Evolutionary conservation across 92 coral and sea anemone species (phyloP).

Genomic region (Siderastrea siderea): DNA sequence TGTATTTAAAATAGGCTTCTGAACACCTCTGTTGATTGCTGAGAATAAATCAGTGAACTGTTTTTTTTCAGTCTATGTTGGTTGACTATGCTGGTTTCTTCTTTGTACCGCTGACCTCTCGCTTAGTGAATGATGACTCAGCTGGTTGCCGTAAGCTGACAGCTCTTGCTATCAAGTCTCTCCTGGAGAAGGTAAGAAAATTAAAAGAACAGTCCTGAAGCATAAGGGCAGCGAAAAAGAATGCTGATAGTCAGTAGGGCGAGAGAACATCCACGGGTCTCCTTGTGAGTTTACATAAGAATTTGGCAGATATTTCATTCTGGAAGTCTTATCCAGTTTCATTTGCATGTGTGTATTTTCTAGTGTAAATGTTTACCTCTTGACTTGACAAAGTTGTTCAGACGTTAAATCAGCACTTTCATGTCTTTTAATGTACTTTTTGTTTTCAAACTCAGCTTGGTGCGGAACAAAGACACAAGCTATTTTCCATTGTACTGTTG

Average conservation of each 20-base stretch:
- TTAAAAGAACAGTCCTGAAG: not conserved
- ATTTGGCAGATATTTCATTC: too few species aligned
- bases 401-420: not conserved
- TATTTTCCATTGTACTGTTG: conserved; percentile 83
- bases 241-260: too few species aligned
- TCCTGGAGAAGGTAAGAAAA: conserved; percentile 81
- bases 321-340: too few species aligned
- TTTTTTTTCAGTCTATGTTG: conserved; percentile 66
- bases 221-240: too few species aligned
- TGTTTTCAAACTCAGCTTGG: conserved; percentile 75
- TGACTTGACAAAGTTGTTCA: not conserved
- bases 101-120: conserved; percentile 93
- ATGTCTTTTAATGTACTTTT: not conserved
- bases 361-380: not conserved
- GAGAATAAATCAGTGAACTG: not conserved
- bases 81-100: conserved; percentile 87
- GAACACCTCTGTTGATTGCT: not conserved
- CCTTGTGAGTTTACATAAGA: too few species aligned
- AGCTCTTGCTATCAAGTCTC: conserved; percentile 82
- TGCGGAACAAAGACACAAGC: conserved; percentile 86
- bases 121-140: conserved; percentile 97
- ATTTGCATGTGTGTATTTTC: too few species aligned
- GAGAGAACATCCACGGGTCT: too few species aligned
- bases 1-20: too few species aligned
- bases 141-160: conserved; percentile 93